phyloP scores from a whole-genome alignment of 2,888 invertebrate genomes.

The Blera fallax region DNA sequence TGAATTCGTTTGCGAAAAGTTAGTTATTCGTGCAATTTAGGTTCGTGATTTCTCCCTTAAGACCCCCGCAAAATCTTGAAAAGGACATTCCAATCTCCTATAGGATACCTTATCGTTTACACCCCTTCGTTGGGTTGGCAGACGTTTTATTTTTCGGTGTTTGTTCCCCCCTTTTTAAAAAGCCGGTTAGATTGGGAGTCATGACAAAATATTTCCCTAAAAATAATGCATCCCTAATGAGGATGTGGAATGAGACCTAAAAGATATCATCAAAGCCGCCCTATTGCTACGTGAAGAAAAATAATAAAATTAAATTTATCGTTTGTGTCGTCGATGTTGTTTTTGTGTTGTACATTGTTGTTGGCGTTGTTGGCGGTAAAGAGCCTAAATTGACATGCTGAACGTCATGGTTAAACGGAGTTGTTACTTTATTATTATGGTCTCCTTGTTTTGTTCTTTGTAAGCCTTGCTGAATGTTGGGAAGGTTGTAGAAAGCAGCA shows the following conservation, averaged over 20 bases:
- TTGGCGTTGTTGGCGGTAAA: slow-evolving; percentile 8
- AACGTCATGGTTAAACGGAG: slow-evolving; percentile 60
- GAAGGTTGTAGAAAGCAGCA: slow-evolving; percentile 14
- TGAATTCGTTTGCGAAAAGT: slow-evolving; percentile 21
- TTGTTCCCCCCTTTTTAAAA: slow-evolving; percentile 15
- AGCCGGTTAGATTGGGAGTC: slow-evolving; percentile 3
- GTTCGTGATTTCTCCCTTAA: slow-evolving; percentile 3
- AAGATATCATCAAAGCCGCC: slow-evolving; percentile 3
- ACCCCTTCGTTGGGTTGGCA: not conserved
- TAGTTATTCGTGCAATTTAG: slow-evolving; percentile 10
- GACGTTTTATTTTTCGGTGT: slow-evolving; percentile 8
- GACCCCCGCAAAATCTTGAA: not conserved
- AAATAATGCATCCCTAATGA: slow-evolving; percentile 30
- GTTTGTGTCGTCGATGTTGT: slow-evolving; percentile 40
- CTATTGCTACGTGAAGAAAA: slow-evolving; percentile 27
- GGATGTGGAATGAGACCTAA: not conserved
- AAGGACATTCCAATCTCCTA: slow-evolving; percentile 13
- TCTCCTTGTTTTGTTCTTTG: slow-evolving; percentile 19
- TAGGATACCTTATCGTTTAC: slow-evolving; percentile 10
- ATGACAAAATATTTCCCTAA: slow-evolving; percentile 10
- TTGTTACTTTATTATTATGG: slow-evolving; percentile 66
- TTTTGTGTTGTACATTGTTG: slow-evolving; percentile 10
- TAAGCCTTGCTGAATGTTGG: slow-evolving; percentile 33
- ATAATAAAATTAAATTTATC: slow-evolving; percentile 71
- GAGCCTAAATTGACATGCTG: slow-evolving; percentile 62